phyloP scores from a whole-genome alignment of 2,888 invertebrate species.

The Bibio marci region DNA sequence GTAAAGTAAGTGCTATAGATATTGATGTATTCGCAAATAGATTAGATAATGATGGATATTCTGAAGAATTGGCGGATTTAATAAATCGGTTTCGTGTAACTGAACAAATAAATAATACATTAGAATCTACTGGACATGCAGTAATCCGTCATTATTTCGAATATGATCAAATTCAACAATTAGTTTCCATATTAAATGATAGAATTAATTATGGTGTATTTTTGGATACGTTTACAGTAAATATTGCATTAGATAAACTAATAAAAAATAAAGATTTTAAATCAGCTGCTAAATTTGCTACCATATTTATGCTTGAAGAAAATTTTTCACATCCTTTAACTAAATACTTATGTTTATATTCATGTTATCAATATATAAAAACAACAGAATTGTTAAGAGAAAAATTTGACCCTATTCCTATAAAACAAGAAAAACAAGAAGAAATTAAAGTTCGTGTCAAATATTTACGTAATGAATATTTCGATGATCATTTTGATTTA shows the following conservation, averaged over 20 bases:
- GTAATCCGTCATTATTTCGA: constrained; percentile 40
- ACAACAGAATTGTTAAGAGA: constrained; percentile 23
- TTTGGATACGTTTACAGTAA: constrained; percentile 62
- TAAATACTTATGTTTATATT: constrained; percentile 48
- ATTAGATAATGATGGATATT: constrained; percentile 34
- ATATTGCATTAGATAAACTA: constrained; percentile 64
- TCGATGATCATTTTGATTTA: constrained; percentile 84
- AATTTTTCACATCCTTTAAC: constrained; percentile 57
- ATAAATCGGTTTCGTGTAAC: constrained; percentile 54
- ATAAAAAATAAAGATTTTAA: constrained; percentile 48
- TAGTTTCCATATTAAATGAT: constrained; percentile 59
- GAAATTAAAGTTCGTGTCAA: constrained; percentile 57
- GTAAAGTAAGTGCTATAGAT: constrained; percentile 57
- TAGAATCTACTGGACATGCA: constrained; percentile 72
- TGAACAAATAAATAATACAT: constrained; percentile 47
- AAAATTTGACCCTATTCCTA: constrained; percentile 2
- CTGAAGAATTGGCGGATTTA: constrained; percentile 57
- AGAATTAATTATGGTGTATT: constrained; percentile 80
- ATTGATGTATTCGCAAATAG: constrained; percentile 67
- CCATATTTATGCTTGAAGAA: constrained; percentile 76
- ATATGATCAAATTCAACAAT: constrained; percentile 30
- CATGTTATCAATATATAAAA: constrained; percentile 54
- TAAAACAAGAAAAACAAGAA: constrained; percentile 32
- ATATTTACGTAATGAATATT: constrained; percentile 63
- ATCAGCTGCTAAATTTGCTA: constrained; percentile 59